Conservation (phyloP, 2,888 invertebrate species). For the Pandemis heparana region DNA sequence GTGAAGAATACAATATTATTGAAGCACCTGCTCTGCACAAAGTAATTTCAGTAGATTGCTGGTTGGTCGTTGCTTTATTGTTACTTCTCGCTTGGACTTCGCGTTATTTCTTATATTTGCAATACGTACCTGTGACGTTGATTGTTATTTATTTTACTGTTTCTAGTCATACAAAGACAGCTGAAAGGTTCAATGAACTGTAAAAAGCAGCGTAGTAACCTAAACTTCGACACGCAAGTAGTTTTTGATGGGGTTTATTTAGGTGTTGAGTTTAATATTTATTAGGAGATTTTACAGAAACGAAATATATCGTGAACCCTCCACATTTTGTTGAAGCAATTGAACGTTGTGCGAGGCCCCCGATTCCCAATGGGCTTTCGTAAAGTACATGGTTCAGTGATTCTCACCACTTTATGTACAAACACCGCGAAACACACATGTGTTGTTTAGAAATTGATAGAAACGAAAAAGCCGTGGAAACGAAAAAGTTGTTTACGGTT, state of each 20-base stretch:
- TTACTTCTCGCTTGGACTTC: not conserved
- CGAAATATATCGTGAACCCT: not conserved
- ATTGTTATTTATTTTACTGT: not conserved
- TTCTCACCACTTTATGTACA: not conserved
- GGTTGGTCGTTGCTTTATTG: conserved; percentile 40
- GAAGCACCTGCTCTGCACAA: conserved; percentile 47
- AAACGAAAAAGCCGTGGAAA: too few species aligned
- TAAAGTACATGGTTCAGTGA: not conserved
- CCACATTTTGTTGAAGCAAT: not conserved
- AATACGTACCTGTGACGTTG: not conserved
- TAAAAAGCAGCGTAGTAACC: not conserved
- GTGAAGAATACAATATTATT: conserved; percentile 23
- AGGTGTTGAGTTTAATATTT: not conserved
- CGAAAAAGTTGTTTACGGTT: too few species aligned
- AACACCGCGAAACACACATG: not conserved
- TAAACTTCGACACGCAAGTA: not conserved
- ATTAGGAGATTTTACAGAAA: not conserved
- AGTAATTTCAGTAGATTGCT: conserved; percentile 53
- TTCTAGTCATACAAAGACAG: not conserved
- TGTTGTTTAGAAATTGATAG: not conserved
- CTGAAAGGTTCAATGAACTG: not conserved
- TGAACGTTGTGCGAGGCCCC: not conserved
- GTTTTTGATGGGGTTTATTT: not conserved
- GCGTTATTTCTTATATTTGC: not conserved
- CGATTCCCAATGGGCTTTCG: not conserved